Evolutionary conservation across 2,888 invertebrate species (phyloP), one percentile per base, ranked within the genome.

Genomic region (Galerucella pusilla): DNA sequence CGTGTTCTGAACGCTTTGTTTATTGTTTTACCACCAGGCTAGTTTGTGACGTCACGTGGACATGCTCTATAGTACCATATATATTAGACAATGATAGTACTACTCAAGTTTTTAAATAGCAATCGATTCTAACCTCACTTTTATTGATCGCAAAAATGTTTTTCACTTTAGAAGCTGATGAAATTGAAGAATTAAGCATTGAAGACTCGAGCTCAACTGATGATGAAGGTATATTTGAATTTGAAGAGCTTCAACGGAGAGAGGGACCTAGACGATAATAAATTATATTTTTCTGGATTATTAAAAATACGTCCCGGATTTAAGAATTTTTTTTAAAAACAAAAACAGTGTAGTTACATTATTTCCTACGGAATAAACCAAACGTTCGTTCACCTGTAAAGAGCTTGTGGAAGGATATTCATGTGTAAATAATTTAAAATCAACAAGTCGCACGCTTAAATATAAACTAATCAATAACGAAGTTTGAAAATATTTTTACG

Each of bases 181-280:
- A 77, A 68, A 66, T 78, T 16, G 79, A 77, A 66, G 77, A 78
- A 46, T 64, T 79, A 14, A 64, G 52, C 25, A 60, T 65, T n/a
- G 74, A 57, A 42, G 28, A 59, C 12, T 65, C 64, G 2, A 45
- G 46, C 6, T 65, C 64, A 75, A 72, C 70, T 71, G 79, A 69
- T 9, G 82, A 81, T 65, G 79, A 78, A 4, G 82, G 80, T 9
- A 42, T 82, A 4, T 83, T 82, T 67, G 83, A 83, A 79, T 81
- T 84, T 35, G 83, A 82, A 69, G 82, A 80, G 64, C 16, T 65
- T 65, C 64, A 20, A 45, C 12, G 46, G 45, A 46, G 11, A 65
- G 16, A 46, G 11, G 16, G 6, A 4, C 11, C 64, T 45, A 46
- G 2, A 45, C 46, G 45, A 65, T 65, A 14, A 65, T 16, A 45